Conservation (phyloP, 2,888 invertebrate genomes). For the Acrobasis repandana region DNA sequence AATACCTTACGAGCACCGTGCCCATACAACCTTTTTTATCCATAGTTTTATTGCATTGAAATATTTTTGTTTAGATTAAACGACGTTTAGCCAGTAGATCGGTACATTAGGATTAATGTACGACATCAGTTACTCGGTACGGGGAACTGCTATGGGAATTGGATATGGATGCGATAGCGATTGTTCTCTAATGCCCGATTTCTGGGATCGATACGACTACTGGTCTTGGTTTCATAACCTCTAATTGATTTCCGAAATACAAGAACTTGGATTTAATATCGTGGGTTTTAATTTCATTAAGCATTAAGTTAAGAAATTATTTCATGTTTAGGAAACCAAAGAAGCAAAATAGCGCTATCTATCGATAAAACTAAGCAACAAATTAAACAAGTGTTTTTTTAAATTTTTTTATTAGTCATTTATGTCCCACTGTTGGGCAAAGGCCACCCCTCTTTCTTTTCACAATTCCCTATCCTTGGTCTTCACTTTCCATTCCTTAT, state of each 20-base stretch:
- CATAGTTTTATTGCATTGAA: slow-evolving; percentile 79
- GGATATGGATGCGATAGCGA: slow-evolving; percentile 43
- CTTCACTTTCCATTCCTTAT: no score
- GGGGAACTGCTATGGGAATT: slow-evolving; percentile 57
- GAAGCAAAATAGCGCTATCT: no score
- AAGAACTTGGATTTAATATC: slow-evolving; percentile 12
- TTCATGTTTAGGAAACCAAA: background rate
- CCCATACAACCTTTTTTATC: slow-evolving; percentile 66
- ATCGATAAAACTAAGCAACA: no score
- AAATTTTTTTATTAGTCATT: no score
- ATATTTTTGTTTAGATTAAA: slow-evolving; percentile 81
- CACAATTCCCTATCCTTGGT: no score
- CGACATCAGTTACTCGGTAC: slow-evolving; percentile 70
- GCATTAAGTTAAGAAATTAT: slow-evolving; percentile 4
- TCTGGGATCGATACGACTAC: slow-evolving; percentile 27
- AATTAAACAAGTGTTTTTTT: no score
- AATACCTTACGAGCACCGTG: slow-evolving; percentile 73
- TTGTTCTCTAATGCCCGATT: slow-evolving; percentile 49
- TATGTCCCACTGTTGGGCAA: no score
- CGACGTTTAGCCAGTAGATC: slow-evolving; percentile 72
- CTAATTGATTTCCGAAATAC: slow-evolving; percentile 19
- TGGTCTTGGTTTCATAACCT: slow-evolving; percentile 26
- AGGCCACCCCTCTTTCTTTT: no score
- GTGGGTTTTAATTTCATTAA: slow-evolving; percentile 1
- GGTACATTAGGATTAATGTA: slow-evolving; percentile 81